A percentile compares a stretch with the other conserved stretches of the same genome.
These are phyloP conservation scores for Aphelocoma coerulescens DNA, from an alignment of 2,113 vertebrate genomes.

Conservation along the genomic window DNA sequence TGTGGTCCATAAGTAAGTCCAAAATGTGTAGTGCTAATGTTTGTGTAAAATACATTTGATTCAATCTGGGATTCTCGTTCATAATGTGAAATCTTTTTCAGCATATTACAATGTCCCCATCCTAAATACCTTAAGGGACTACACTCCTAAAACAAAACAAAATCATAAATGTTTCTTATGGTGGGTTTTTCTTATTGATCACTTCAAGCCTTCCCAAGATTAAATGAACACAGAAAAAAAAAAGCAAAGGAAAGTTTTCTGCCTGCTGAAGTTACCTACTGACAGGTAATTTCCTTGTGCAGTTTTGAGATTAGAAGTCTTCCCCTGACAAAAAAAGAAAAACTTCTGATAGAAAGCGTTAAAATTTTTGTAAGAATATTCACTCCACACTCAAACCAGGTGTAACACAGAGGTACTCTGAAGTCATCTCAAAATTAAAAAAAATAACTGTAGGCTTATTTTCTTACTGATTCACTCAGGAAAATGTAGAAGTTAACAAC, in stretches of 20 bases:
- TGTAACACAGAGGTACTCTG: neutral
- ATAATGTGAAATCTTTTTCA: neutral
- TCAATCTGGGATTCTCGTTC: neutral
- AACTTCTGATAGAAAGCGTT: fast-evolving
- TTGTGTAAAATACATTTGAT: neutral
- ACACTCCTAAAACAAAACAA: neutral
- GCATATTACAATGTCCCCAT: neutral
- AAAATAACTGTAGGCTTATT: neutral
- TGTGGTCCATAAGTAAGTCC: neutral
- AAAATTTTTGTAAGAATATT: neutral
- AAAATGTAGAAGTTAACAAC: neutral
- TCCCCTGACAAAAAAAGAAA: neutral
- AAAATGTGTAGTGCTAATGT: neutral
- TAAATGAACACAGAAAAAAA: neutral
- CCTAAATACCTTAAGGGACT: neutral
- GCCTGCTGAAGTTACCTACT: neutral
- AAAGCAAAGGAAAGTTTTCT: neutral
- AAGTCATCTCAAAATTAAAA: neutral
- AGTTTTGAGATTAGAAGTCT: neutral
- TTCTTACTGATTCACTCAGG: neutral
- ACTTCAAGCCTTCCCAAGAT: neutral
- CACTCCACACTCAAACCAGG: neutral
- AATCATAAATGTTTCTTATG: neutral
- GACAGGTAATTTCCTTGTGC: neutral
- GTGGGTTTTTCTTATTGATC: neutral